Evolutionary conservation across 2,113 vertebrate genomes (phyloP), one percentile per base, ranked within the genome.

Genomic region (Centropristis striata): DNA sequence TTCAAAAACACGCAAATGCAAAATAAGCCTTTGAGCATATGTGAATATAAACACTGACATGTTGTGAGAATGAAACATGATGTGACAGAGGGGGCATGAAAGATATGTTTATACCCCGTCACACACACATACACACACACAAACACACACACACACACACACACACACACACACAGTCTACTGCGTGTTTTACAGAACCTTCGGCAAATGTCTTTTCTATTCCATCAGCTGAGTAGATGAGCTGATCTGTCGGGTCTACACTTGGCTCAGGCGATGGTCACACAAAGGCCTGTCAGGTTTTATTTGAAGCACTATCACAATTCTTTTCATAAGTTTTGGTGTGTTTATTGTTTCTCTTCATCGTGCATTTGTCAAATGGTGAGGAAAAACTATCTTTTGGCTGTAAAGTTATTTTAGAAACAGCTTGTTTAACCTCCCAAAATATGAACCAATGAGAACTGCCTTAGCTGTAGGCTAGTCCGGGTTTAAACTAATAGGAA

Each of bases 131-230:
- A 39, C 64, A 72, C 39, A 44, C 57, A 73, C 69, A 75, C n/a
- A n/a, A n/a, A n/a, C 63, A 76, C 37, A 58, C n/a, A 32, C 68
- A 76, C 64, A 51, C 32, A 41, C 16, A 54, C n/a, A 68, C 36
- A 47, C 21, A 71, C 18, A 51, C 8, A 83, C 64, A 46, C 18
- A 73, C 13, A 61, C 42, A 58, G 16, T 8, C 15, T 47, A 37
- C 42, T 37, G 54, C 41, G 69, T 57, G 41, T 66, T 21, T 66
- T 74, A 44, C 39, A 71, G 20, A 13, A 71, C 84, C 79, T 75
- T 75, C 28, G 59, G 81, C 79, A 54, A 58, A 59, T 85, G 78
- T 77, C 61, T 54, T 74, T 80, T 72, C 42, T 15, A 46, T 85
- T 91, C 50, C 37, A 72, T 85, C 66, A 68, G 0, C 39, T 14